These are phyloP conservation scores for Thoracochromis brauschi DNA, from an alignment of 2,113 vertebrate species.

Conservation along the genomic window DNA sequence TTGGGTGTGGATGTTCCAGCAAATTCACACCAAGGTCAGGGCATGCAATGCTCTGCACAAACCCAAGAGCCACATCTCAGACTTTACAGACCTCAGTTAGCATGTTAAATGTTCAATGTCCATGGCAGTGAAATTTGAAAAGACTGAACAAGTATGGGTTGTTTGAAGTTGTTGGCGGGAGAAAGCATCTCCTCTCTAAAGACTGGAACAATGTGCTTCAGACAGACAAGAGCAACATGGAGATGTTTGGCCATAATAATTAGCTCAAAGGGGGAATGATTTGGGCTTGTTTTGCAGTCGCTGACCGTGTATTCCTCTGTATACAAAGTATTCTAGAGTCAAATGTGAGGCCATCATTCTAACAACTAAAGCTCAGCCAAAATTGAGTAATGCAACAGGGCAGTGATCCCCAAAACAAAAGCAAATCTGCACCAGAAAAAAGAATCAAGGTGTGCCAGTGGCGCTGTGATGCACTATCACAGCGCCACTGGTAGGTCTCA, in stretches of 20 bases:
- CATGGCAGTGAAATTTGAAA: background rate
- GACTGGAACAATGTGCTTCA: background rate
- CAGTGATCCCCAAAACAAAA: background rate
- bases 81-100: background rate
- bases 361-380: background rate
- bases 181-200: background rate
- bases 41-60: background rate
- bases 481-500: too few species aligned
- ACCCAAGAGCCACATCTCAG: background rate
- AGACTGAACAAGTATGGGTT: background rate
- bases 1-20: rapidly evolving
- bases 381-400: background rate
- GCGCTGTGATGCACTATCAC: background rate
- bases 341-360: background rate
- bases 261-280: background rate
- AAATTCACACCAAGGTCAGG: background rate
- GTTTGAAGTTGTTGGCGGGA: background rate
- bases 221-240: background rate
- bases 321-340: background rate
- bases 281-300: background rate
- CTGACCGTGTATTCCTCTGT: background rate
- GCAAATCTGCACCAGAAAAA: background rate
- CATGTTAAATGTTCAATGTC: background rate
- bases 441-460: background rate
- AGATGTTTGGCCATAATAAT: background rate